Conservation (phyloP, 2,888 invertebrate genomes). For the Erynnis tages region DNA sequence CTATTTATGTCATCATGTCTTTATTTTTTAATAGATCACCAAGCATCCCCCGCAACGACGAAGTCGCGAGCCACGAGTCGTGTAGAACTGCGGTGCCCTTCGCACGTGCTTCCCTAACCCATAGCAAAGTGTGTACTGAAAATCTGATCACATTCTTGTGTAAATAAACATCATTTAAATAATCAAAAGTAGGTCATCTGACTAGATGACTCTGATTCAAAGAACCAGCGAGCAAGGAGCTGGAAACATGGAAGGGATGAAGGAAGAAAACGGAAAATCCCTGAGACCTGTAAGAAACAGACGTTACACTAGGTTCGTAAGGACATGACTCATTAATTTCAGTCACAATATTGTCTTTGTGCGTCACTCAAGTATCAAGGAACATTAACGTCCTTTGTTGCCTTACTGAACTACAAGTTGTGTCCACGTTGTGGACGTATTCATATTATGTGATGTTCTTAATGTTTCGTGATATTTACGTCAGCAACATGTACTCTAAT, state of each 20-base stretch:
- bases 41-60: conserved; percentile 77
- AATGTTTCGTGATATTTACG: conserved; percentile 6
- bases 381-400: conserved; percentile 43
- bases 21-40: conserved; percentile 80
- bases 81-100: conserved; percentile 64
- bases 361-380: conserved; percentile 54
- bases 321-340: conserved; percentile 68
- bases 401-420: conserved; percentile 25
- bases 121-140: conserved; percentile 3
- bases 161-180: conserved; percentile 18
- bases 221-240: conserved; percentile 47
- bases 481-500: not conserved
- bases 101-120: conserved; percentile 62
- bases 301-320: conserved; percentile 84
- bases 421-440: conserved; percentile 2
- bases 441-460: not conserved
- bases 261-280: conserved; percentile 73
- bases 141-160: not conserved
- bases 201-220: conserved; percentile 68
- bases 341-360: conserved; percentile 68
- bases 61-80: conserved; percentile 68
- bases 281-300: conserved; percentile 86
- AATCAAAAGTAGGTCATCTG: conserved; percentile 34
- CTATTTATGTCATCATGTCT: conserved; percentile 80
- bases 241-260: conserved; percentile 61